Evolutionary conservation across 2,888 invertebrate genomes (phyloP).

Genomic region (Chloroclysta siterata): DNA sequence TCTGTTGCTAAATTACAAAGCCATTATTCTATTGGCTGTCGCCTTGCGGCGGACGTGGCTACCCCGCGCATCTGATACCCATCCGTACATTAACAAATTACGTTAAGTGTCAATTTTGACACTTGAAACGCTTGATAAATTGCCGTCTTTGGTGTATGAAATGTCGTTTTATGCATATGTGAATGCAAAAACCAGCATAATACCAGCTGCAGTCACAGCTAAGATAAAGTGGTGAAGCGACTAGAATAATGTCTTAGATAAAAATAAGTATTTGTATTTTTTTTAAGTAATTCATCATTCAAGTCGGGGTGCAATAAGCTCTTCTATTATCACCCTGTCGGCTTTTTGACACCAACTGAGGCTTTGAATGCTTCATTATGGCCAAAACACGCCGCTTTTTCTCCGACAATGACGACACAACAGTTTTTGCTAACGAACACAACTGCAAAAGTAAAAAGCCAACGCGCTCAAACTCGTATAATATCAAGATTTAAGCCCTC

Average conservation of each 20-base stretch:
- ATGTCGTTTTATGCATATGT: not conserved
- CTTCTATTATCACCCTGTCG: constrained; percentile 49
- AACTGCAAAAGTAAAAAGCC: constrained; percentile 43
- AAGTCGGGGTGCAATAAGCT: constrained; percentile 41
- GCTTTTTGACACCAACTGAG: constrained; percentile 45
- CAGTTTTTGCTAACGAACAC: constrained; percentile 34
- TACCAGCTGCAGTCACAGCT: not conserved
- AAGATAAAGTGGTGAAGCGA: not conserved
- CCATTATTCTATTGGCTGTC: constrained; percentile 68
- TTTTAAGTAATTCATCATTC: not conserved
- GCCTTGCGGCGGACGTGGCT: constrained; percentile 35
- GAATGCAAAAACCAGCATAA: not conserved
- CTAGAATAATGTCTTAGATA: not conserved
- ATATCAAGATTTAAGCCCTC: constrained; percentile 67
- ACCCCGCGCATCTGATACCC: constrained; percentile 42
- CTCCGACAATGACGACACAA: constrained; percentile 27
- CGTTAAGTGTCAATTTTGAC: constrained; percentile 42
- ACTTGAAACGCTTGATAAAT: constrained; percentile 24
- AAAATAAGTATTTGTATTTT: not conserved
- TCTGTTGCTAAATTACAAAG: constrained; percentile 52
- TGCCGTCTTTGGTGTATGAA: constrained; percentile 5
- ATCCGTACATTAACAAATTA: constrained; percentile 21
- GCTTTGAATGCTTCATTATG: constrained; percentile 49
- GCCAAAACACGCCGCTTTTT: constrained; percentile 48
- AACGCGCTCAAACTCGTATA: constrained; percentile 53